Evolutionary conservation across 2,888 invertebrate species (phyloP).

Genomic region (Nebria salina): DNA sequence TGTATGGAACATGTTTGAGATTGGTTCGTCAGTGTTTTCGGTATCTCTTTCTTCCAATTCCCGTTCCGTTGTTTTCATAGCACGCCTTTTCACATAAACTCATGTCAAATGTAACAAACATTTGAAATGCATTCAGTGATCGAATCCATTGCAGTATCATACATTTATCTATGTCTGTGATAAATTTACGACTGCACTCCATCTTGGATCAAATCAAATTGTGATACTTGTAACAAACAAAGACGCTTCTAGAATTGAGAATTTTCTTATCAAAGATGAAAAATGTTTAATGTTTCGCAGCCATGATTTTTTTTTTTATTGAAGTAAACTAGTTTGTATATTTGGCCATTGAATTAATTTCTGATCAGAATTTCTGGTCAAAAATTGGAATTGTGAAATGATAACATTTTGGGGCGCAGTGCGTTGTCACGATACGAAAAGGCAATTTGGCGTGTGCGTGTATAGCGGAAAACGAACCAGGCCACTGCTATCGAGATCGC

Average conservation of each 20-base stretch:
- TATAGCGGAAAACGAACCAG: neutral
- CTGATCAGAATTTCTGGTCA: too few relatives aligned
- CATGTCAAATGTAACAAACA: slow-evolving; percentile 33
- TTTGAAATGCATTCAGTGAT: slow-evolving; percentile 26
- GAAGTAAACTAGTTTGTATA: too few relatives aligned
- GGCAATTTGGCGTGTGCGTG: too few relatives aligned
- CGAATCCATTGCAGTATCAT: slow-evolving; percentile 26
- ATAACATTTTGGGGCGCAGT: neutral
- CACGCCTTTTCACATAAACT: slow-evolving; percentile 12
- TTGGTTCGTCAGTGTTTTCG: slow-evolving; percentile 7
- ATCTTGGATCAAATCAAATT: slow-evolving; percentile 3
- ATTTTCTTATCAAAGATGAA: too few relatives aligned
- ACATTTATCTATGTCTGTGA: slow-evolving; percentile 22
- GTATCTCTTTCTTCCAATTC: neutral
- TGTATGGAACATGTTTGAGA: neutral
- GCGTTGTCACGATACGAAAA: neutral
- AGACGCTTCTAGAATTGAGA: too few relatives aligned
- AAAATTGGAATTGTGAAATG: too few relatives aligned
- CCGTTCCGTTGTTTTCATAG: neutral
- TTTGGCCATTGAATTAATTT: too few relatives aligned
- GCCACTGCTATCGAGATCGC: slow-evolving; percentile 32
- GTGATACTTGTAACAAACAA: too few relatives aligned
- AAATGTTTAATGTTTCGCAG: too few relatives aligned
- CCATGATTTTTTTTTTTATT: too few relatives aligned
- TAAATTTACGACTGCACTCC: slow-evolving; percentile 20